A percentile compares a stretch with the other conserved stretches of the same genome.
Evolutionary conservation across 1,140 invertebrate genomes (phyloP).

Genomic region (Sinella curviseta): DNA sequence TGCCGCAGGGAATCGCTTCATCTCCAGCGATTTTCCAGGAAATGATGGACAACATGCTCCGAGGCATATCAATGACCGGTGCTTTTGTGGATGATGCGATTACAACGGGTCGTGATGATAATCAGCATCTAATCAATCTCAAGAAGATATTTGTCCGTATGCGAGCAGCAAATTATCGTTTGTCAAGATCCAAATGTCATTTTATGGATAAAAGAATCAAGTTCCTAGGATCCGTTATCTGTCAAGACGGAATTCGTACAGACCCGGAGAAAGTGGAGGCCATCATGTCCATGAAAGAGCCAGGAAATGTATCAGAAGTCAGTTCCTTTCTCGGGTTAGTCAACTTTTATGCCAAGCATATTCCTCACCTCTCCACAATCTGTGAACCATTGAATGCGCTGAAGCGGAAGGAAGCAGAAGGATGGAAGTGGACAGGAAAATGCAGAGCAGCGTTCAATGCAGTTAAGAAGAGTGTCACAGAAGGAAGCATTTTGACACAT

Average conservation of each 20-base stretch:
- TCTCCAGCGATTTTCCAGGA: no score
- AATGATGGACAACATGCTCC: no score
- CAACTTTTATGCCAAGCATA: conserved; percentile 52
- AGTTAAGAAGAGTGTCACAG: neutral
- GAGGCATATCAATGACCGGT: no score
- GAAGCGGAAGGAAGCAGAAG: neutral
- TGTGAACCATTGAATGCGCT: conserved; percentile 43
- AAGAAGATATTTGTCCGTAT: neutral
- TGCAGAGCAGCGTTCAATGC: neutral
- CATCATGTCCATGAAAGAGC: neutral
- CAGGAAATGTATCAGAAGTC: neutral
- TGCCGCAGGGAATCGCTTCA: no score
- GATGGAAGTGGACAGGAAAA: neutral
- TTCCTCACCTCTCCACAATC: conserved; percentile 50
- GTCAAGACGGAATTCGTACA: neutral
- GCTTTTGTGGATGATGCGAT: no score
- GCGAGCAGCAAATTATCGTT: neutral
- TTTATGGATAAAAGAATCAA: neutral
- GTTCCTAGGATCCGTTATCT: neutral
- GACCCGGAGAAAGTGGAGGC: neutral
- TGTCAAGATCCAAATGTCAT: neutral
- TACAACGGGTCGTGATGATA: no score
- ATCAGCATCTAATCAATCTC: neutral
- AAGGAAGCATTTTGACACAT: neutral
- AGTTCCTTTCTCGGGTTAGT: conserved; percentile 52